phyloP scores from a whole-genome alignment of 2,797 vertebrate species.

The Setipinna tenuifilis region DNA sequence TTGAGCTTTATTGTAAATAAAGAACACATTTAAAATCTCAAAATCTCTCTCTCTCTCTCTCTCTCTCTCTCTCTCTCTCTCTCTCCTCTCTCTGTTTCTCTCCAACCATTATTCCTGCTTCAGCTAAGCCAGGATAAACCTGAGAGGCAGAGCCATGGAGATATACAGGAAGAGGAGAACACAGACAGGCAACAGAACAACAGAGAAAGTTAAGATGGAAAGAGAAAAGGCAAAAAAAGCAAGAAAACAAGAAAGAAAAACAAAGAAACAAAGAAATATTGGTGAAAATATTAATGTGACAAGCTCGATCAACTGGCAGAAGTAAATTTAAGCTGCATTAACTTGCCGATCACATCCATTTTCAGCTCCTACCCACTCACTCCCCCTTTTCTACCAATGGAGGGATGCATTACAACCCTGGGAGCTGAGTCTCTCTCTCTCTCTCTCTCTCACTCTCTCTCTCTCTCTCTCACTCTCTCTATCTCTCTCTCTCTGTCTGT shows the following conservation, averaged over 20 bases:
- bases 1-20: too few relatives aligned
- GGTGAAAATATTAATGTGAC: background rate
- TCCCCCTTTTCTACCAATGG: background rate
- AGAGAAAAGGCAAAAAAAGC: constrained; percentile 8
- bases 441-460: constrained; percentile 59
- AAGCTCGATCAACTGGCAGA: background rate
- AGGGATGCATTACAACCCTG: background rate
- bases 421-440: constrained; percentile 58
- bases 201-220: background rate
- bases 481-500: constrained; percentile 57
- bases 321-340: background rate
- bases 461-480: constrained; percentile 45
- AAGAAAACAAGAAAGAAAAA: background rate
- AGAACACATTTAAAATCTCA: too few relatives aligned
- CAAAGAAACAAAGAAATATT: constrained; percentile 20
- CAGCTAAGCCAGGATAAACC: constrained; percentile 37
- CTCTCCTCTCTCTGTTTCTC: background rate
- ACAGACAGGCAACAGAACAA: background rate
- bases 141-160: constrained; percentile 21
- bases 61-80: constrained; percentile 16
- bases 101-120: constrained; percentile 29
- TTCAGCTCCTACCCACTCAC: background rate
- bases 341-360: background rate
- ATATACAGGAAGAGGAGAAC: constrained; percentile 1
- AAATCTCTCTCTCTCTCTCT: too few relatives aligned